phyloP scores from a whole-genome alignment of 2,888 invertebrate genomes.

The Acronicta aceris region DNA sequence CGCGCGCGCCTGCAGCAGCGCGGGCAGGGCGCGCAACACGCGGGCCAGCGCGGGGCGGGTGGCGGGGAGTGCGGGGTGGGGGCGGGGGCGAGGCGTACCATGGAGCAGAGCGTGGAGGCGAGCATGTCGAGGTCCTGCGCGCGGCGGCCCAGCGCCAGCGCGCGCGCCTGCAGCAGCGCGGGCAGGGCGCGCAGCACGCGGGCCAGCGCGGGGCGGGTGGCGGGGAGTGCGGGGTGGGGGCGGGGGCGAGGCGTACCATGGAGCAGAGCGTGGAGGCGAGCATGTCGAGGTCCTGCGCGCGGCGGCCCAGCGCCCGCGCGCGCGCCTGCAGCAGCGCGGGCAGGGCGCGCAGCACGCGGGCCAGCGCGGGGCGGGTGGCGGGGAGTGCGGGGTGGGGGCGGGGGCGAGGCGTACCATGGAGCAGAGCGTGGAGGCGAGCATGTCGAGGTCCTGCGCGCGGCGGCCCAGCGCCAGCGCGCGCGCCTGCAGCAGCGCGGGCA shows the following conservation, averaged over 20 bases:
- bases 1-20: slow-evolving; percentile 95
- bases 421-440: slow-evolving; percentile 93
- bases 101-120: slow-evolving; percentile 93
- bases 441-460: slow-evolving; percentile 93
- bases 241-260: slow-evolving; percentile 87
- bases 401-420: slow-evolving; percentile 89
- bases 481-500: slow-evolving; percentile 95
- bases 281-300: slow-evolving; percentile 93
- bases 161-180: slow-evolving; percentile 95
- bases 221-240: no score
- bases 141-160: slow-evolving; percentile 93
- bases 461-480: slow-evolving; percentile 94
- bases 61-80: no score
- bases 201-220: slow-evolving; percentile 93
- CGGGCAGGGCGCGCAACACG: slow-evolving; percentile 94
- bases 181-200: slow-evolving; percentile 94
- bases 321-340: slow-evolving; percentile 96
- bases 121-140: slow-evolving; percentile 94
- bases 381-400: no score
- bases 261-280: slow-evolving; percentile 94
- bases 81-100: slow-evolving; percentile 83
- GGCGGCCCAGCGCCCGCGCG: slow-evolving; percentile 93
- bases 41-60: slow-evolving; percentile 93
- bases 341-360: slow-evolving; percentile 93
- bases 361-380: no score